phyloP scores from a whole-genome alignment of 2,113 vertebrate species.

The Struthidea cinerea region DNA sequence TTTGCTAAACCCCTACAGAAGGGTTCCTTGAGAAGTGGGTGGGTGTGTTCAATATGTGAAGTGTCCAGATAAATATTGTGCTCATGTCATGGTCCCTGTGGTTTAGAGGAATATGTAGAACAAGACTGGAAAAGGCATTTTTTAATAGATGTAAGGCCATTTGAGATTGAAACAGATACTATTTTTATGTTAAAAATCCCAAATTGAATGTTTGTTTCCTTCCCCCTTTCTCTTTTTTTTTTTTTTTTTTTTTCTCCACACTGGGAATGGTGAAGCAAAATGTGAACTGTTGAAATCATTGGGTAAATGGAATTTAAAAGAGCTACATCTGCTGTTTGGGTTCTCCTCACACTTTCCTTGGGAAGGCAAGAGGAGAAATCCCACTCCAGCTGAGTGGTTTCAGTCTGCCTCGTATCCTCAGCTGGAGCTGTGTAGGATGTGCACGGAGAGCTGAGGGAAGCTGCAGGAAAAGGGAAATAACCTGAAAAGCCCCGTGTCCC shows the following conservation, averaged over 20 bases:
- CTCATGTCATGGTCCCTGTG: fast-evolving
- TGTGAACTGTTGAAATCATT: not conserved
- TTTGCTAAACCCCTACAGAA: fast-evolving
- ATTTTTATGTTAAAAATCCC: not conserved
- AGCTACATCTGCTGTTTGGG: not conserved
- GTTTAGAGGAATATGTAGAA: fast-evolving
- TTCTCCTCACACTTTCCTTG: fast-evolving
- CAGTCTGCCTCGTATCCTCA: not conserved
- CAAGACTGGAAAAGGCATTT: not conserved
- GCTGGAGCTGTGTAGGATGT: not conserved
- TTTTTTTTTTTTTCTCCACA: not conserved
- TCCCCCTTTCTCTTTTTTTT: fast-evolving
- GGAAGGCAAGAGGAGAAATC: not conserved
- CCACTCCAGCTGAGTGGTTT: not conserved
- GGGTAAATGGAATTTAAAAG: not conserved
- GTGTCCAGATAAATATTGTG: not conserved
- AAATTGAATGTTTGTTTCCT: not conserved
- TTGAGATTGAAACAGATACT: not conserved
- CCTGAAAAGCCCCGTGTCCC: not conserved
- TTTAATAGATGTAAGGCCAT: not conserved
- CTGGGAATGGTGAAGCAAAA: not conserved
- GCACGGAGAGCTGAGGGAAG: not conserved
- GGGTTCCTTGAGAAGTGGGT: not conserved
- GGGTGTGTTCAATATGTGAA: not conserved
- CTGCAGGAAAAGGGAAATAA: not conserved